These are phyloP conservation scores for Gryllus longicercus DNA, from an alignment of 2,888 invertebrate genomes.

Conservation along the genomic window DNA sequence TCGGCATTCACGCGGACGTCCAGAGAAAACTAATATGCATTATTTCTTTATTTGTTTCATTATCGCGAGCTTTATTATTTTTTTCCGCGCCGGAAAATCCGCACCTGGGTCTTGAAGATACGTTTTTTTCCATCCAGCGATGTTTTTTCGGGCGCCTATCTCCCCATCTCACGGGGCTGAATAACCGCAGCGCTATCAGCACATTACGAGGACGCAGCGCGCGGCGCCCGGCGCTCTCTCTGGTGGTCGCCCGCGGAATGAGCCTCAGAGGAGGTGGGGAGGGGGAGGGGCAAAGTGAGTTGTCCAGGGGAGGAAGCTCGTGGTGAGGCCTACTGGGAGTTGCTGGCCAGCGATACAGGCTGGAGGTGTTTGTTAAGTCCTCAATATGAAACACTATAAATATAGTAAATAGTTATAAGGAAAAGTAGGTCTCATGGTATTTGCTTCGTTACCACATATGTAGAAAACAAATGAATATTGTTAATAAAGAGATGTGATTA, in stretches of 20 bases:
- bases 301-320: too few relatives aligned
- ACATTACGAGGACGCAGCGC: not conserved
- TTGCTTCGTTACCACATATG: too few relatives aligned
- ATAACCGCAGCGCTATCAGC: conserved; percentile 17
- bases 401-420: too few relatives aligned
- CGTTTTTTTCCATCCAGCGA: not conserved
- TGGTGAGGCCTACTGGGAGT: too few relatives aligned
- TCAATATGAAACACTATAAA: too few relatives aligned
- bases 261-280: not conserved
- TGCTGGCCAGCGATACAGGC: too few relatives aligned
- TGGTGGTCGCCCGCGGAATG: not conserved
- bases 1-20: not conserved
- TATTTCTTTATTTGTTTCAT: conserved; percentile 17
- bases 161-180: not conserved
- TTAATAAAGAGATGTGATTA: too few relatives aligned
- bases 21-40: conserved; percentile 4
- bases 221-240: not conserved
- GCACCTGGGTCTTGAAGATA: conserved; percentile 17
- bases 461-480: too few relatives aligned
- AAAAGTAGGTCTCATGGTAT: too few relatives aligned
- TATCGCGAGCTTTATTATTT: conserved; percentile 2
- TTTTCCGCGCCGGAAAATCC: not conserved
- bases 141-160: not conserved
- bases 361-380: too few relatives aligned
- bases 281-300: not conserved